Conservation (phyloP, 2,113 vertebrate species). For the Dasyurus viverrinus region DNA sequence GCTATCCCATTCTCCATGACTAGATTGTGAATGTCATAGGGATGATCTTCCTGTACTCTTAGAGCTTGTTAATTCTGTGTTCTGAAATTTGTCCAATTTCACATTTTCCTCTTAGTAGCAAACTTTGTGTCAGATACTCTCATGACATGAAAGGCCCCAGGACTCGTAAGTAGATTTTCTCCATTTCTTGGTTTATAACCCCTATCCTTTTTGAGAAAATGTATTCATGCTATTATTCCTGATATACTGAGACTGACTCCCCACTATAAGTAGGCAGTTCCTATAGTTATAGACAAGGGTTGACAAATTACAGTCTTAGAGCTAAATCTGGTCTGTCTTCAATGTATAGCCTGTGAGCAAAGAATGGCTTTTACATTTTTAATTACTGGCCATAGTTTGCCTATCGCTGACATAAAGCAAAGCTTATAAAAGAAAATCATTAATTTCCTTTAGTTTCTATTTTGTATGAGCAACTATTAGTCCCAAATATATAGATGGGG, state of each 20-base stretch:
- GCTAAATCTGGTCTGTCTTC: background rate
- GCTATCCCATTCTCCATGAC: background rate
- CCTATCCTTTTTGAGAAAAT: background rate
- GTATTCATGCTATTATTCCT: background rate
- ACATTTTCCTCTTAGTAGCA: background rate
- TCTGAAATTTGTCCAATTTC: slow-evolving; percentile 2
- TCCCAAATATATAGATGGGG: background rate
- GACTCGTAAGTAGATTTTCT: background rate
- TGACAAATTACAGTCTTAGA: background rate
- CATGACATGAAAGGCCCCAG: background rate
- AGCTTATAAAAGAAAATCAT: background rate
- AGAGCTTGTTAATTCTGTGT: background rate
- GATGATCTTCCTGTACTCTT: background rate
- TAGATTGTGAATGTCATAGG: background rate
- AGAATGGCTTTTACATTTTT: background rate
- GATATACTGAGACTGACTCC: background rate
- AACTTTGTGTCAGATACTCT: background rate
- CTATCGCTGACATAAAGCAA: background rate
- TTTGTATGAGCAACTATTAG: background rate
- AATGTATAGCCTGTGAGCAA: background rate
- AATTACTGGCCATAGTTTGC: background rate
- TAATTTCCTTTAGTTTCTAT: too few species aligned
- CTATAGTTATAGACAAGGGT: background rate
- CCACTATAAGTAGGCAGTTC: background rate
- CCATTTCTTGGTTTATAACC: background rate